These are phyloP conservation scores for Pseudopleuronectes americanus DNA, from an alignment of 2,797 vertebrate genomes.

Conservation along the genomic window DNA sequence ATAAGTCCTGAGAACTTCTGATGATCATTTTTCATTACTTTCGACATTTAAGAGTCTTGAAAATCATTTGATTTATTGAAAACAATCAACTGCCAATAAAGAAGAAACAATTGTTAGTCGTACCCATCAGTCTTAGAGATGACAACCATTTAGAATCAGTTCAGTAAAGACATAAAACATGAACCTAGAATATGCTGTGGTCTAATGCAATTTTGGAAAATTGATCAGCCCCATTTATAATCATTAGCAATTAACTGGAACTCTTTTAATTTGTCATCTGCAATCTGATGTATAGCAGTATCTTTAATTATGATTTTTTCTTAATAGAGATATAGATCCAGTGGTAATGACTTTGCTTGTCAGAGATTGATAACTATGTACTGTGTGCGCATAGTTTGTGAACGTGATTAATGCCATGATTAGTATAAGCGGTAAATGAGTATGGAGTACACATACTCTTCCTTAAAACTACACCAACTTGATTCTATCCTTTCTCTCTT, in stretches of 20 bases:
- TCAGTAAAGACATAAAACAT: conserved; percentile 20
- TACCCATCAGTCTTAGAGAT: conserved; percentile 7
- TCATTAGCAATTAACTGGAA: conserved; percentile 17
- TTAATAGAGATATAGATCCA: conserved; percentile 37
- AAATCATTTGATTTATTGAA: background rate
- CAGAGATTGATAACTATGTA: conserved; percentile 32
- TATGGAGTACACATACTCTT: background rate
- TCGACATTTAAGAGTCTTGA: background rate
- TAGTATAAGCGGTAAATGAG: conserved; percentile 24
- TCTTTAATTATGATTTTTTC: conserved; percentile 20
- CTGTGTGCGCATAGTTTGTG: background rate
- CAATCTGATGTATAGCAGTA: conserved; percentile 29
- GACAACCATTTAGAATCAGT: conserved; percentile 11
- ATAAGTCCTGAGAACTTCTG: too few species aligned
- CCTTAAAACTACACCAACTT: background rate
- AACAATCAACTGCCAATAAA: background rate
- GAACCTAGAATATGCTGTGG: background rate
- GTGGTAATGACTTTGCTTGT: conserved; percentile 27
- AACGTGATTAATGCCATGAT: conserved; percentile 46
- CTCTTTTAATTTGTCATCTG: conserved; percentile 31
- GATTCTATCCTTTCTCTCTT: background rate
- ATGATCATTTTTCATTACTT: background rate
- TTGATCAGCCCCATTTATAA: conserved; percentile 9
- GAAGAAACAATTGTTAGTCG: background rate
- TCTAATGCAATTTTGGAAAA: conserved; percentile 7